Evolutionary conservation across 2,888 invertebrate species (phyloP).

Genomic region (Calameuta filiformis): DNA sequence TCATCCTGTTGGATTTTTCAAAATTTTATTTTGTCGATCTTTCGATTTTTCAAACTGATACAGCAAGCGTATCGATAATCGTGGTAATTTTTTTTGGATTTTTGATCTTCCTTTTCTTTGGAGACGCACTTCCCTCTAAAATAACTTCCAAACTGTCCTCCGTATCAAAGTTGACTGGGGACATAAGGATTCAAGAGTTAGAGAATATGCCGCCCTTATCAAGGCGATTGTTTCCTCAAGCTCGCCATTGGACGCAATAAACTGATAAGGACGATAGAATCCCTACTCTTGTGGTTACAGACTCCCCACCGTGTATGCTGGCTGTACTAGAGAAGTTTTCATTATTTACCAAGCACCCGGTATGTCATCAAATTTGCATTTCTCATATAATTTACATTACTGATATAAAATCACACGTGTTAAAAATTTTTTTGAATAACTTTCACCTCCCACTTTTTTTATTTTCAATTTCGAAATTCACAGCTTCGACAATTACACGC

Average conservation of each 20-base stretch:
- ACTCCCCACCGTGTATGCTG: neutral
- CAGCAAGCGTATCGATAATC: neutral
- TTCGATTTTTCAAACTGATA: neutral
- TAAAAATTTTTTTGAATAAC: neutral
- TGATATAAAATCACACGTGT: neutral
- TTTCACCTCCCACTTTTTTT: no score
- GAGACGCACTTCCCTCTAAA: neutral
- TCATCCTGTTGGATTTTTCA: neutral
- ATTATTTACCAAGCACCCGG: neutral
- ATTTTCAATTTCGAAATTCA: neutral
- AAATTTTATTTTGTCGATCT: neutral
- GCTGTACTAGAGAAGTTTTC: neutral
- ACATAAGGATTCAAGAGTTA: conserved; percentile 14
- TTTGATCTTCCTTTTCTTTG: neutral
- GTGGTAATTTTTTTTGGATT: neutral
- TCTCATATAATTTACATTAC: neutral
- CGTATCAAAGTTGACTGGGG: conserved; percentile 18
- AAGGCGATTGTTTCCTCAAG: conserved; percentile 23
- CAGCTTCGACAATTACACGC: neutral
- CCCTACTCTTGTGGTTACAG: conserved; percentile 13
- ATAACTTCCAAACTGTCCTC: conserved; percentile 7
- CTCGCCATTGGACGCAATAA: conserved; percentile 23
- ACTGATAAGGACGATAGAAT: conserved; percentile 20
- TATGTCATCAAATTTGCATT: neutral
- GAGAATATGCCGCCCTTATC: conserved; percentile 21